Base-by-base conservation (phyloP, 64 coral and sea anemone genomes). In the Hydrozoanthus tunicans region DNA sequence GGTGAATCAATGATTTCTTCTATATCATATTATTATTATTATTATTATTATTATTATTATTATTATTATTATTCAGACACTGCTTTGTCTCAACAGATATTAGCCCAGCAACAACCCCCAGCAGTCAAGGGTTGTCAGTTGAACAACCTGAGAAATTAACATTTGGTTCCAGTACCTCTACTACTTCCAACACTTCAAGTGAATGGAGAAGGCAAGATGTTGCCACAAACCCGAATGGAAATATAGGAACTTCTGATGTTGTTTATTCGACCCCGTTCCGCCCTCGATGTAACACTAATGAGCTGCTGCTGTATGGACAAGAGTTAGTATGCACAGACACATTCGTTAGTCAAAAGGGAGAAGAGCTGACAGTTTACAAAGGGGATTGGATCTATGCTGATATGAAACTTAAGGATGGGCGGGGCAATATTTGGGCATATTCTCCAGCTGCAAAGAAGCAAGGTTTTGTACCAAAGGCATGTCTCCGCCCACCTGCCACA, bases 331-430 rank as follows among this genome's bases (percentile, higher is more conserved):
- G 95, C 53, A 96, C 90, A 64, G 95, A 96, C 59, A 94, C 95
- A 32, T 89, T 89, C 32, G n/a, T 92, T 8, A 80, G 77, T 43
- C 71, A 73, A 53, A 91, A 81, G 51, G 17, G 3, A 6, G 90
- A 94, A 89, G 95, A 96, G 72, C 69, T 96, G 11, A 94, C 95
- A 26, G 92, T 96, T 17, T 77, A 94, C 74, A 96, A 96, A 56
- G 95, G 95, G 66, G 95, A 96, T 43, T 96, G 95, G 95, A 92
- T 96, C 68, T 96, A 96, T 79, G 95, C 95, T 23, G 95, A 96
- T 73, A 96, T 96, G 92, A 93, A 96, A 70, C 80, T 70, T 52
- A 96, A 90, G 58, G 92, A 96, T 91, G 82, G 82, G 3, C 83
- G 77, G 9, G 95, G 95, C 1, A 90, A 82, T 83, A 91, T 96